phyloP scores from a whole-genome alignment of 2,888 invertebrate genomes.

The Strigamia maritima region DNA sequence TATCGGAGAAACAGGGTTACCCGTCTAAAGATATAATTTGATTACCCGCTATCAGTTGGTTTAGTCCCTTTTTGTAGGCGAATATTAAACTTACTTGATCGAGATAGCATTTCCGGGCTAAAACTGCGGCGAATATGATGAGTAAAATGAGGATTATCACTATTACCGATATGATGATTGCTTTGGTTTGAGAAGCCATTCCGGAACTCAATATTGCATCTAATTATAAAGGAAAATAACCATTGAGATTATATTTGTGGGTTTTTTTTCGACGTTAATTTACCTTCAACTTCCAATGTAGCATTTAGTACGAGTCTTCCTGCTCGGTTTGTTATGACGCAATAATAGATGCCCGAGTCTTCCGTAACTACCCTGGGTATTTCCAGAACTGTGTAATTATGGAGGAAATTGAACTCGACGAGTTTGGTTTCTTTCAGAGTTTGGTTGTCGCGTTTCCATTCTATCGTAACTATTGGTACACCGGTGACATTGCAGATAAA shows the following conservation, averaged over 20 bases:
- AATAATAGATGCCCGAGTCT: constrained; percentile 44
- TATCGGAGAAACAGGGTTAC: too few relatives aligned
- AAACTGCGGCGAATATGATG: constrained; percentile 42
- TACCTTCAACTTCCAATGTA: constrained; percentile 42
- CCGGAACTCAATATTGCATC: constrained; percentile 24
- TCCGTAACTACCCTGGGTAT: constrained; percentile 37
- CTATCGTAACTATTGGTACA: constrained; percentile 44
- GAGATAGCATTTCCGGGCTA: constrained; percentile 42
- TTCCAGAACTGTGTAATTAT: neutral
- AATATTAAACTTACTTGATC: constrained; percentile 32
- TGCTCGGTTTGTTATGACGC: constrained; percentile 43
- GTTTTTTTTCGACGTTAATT: neutral
- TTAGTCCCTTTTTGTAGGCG: too few relatives aligned
- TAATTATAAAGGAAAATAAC: neutral
- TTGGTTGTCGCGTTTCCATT: constrained; percentile 47
- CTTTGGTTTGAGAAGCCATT: constrained; percentile 32
- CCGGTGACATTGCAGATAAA: constrained; percentile 49
- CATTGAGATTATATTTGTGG: constrained; percentile 18
- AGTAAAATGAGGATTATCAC: constrained; percentile 42
- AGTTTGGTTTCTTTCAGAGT: constrained; percentile 38
- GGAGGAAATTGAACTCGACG: neutral
- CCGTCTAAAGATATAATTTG: too few relatives aligned
- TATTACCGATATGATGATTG: constrained; percentile 39
- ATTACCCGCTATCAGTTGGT: too few relatives aligned
- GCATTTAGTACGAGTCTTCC: constrained; percentile 40